Conservation (phyloP, 2,113 vertebrate genomes). For the Acinonyx jubatus region DNA sequence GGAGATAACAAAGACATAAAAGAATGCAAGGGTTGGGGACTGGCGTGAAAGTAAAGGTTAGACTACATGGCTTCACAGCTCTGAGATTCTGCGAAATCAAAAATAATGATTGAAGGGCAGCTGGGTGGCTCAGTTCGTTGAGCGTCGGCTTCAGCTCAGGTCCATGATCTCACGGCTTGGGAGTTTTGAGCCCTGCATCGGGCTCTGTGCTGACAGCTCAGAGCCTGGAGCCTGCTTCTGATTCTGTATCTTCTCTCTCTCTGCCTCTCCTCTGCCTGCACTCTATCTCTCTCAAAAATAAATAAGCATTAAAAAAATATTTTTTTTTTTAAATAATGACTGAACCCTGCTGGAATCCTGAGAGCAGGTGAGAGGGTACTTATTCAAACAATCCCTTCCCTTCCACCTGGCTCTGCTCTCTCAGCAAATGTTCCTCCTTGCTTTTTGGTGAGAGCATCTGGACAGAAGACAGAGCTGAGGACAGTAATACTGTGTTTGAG, state of each 20-base stretch:
- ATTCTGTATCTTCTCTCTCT: too few species aligned
- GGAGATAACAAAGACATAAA: slow-evolving; percentile 37
- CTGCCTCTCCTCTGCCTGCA: too few species aligned
- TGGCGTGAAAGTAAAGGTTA: neutral
- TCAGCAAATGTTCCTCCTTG: neutral
- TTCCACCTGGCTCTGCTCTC: neutral
- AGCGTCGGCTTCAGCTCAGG: too few species aligned
- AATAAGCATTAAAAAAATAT: too few species aligned
- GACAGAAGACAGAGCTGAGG: neutral
- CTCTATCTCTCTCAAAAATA: too few species aligned
- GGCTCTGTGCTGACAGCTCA: too few species aligned
- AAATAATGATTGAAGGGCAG: neutral
- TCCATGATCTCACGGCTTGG: too few species aligned
- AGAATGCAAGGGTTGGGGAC: neutral
- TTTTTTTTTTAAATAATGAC: neutral
- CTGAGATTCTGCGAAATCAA: slow-evolving; percentile 10
- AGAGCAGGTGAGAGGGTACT: neutral
- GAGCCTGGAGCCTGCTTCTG: too few species aligned
- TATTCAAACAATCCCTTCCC: neutral
- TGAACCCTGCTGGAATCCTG: neutral
- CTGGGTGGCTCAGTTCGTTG: too few species aligned
- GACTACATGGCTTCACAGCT: neutral
- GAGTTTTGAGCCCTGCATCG: too few species aligned
- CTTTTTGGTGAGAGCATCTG: neutral
- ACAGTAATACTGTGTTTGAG: neutral